Evolutionary conservation across 1,140 invertebrate species (phyloP), one percentile per base, ranked within the genome.

Genomic region (Hylyphantes graminicola): DNA sequence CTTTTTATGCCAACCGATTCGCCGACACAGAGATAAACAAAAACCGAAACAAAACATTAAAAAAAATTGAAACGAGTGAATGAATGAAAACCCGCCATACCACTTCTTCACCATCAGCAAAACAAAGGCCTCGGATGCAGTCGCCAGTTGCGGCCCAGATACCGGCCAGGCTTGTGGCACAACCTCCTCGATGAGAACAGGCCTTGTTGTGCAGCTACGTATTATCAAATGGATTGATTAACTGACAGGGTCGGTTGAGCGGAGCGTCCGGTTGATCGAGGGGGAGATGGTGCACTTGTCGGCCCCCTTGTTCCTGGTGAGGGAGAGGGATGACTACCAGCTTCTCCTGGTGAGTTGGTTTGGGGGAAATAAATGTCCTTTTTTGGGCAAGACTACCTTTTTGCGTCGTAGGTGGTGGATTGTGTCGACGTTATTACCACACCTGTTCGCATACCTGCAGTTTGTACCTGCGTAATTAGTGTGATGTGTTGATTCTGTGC

Each of bases 241-340:
- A 74, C n/a, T 15, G 7, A n/a, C 15, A 9, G 19, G 50, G 9
- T 17, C 57, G 17, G 12, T 61, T 15, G 57, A 12, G n/a, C 57
- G 17, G 57, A 17, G 57, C 6, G 12, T 17, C 57, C 57, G 6
- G 51, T 35, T 50, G 59, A 73, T 9, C 54, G 15, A 53, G 17
- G 6, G 6, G 48, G 65, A 50, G 19, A 84, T 84, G 82, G 82
- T 84, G 15, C 82, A 84, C 57, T 74, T 84, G 19, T 64, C 72
- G 19, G 82, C 82, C 53, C 82, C 82, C 13, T 35, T 84, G 54
- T 84, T 84, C 72, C 74, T 84, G 35, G 82, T 84, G 15, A 15
- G 82, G 53, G 82, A 84, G 48, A 35, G 82, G 64, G 82, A 84
- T 35, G 82, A 84, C 59, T 76, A 84, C 64, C 82, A 84, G 55